Base-by-base conservation (phyloP, 2,797 vertebrate genomes). In the Tamandua tetradactyla region DNA sequence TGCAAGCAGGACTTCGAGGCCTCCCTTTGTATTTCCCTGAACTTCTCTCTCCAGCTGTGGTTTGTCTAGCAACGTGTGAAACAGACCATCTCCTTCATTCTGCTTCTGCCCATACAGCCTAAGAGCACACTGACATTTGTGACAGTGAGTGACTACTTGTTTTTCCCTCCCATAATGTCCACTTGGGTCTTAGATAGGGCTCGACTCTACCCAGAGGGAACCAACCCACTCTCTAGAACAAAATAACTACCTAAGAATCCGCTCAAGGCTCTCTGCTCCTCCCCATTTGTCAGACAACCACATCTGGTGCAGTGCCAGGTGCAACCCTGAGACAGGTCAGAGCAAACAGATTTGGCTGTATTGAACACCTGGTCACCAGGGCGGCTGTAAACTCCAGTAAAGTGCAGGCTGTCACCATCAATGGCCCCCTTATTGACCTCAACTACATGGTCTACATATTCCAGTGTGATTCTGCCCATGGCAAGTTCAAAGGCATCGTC, bases 121-220 rank as follows among this genome's bases (percentile, higher is more conserved):
- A 44, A 3, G 25, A 66, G 15, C 2, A 7, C 2, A 2, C 37
- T 3, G 3, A 25, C 47, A 3, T 0, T n/a, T n/a, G 0, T 7
- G 9, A 14, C 55, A 2, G n/a, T 17, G 42, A 32, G 20, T 9
- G 0, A 20, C 49, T 40, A 2, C 66, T 23, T 59, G 8, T 8
- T 7, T 76, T 83, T 23, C 14, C n/a, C 37, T 15, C 32, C 40
- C 35, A 20, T 1, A 3, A 13, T 2, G 71, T 7, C 25, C 44
- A 5, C 3, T 3, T 1, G 1, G 42, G 23, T 40, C 3, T 23
- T 40, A 47, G 57, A 64, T 40, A 22, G 49, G 0, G 8, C 42
- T 32, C 32, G 7, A 55, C 30, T 11, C 4, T 8, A 13, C 57
- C 25, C 55, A 32, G 80, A 74, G 20, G 35, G 32, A 40, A 9